A percentile compares a stretch with the other conserved stretches of the same genome.
Conservation (phyloP, 2,113 vertebrate species). For the Grammomys surdaster region DNA sequence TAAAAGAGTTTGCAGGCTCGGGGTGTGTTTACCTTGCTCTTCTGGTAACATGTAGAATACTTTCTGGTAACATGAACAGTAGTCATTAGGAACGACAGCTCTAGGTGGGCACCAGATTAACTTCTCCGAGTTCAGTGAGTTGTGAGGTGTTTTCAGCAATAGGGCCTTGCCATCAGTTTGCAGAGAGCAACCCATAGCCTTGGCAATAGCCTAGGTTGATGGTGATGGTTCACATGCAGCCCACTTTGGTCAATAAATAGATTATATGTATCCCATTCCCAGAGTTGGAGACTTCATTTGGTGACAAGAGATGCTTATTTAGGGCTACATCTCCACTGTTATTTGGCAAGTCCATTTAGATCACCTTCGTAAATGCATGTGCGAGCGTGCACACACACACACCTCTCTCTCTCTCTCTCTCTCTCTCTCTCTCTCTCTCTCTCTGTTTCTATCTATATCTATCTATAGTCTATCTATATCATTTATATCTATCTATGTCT, state of each 20-base stretch:
- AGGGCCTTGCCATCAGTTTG: background rate
- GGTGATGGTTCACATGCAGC: background rate
- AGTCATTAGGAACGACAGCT: background rate
- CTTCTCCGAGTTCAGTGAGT: no score
- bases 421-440: no score
- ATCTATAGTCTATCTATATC: no score
- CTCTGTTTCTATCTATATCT: no score
- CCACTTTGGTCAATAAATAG: background rate
- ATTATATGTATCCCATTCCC: background rate
- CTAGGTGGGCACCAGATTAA: background rate
- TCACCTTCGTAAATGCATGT: background rate
- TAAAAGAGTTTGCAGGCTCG: no score
- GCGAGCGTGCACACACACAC: no score
- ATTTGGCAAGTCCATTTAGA: background rate
- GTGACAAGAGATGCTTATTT: background rate
- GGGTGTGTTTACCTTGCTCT: background rate
- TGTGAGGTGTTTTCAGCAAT: background rate
- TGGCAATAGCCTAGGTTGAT: background rate
- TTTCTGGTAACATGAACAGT: background rate
- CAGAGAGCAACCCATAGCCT: background rate
- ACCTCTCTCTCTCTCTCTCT: no score
- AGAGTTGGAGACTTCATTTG: background rate
- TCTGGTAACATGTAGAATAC: background rate
- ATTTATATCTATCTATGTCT: background rate
- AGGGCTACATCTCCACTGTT: background rate